A percentile compares a stretch with the other conserved stretches of the same genome.
phyloP scores from a whole-genome alignment of 1,140 invertebrate genomes.

The Batillaria attramentaria region DNA sequence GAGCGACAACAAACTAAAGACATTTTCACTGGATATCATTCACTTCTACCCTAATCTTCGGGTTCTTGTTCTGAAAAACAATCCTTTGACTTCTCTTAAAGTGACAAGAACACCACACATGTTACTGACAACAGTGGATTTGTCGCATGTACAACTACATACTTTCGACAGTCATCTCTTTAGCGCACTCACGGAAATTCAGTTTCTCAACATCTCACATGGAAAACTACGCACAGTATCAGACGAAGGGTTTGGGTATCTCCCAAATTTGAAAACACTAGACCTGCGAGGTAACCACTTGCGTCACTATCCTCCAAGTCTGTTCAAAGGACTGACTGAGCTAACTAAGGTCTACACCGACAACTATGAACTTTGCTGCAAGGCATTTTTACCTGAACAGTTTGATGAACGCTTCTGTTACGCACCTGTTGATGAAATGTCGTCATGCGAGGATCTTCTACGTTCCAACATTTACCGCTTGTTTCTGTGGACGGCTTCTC shows the following conservation, averaged over 20 bases:
- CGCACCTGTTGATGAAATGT: conserved; percentile 43
- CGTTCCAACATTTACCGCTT: conserved; percentile 33
- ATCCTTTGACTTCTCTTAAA: not conserved
- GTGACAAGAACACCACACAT: not conserved
- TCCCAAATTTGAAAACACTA: not conserved
- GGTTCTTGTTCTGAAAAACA: conserved; percentile 27
- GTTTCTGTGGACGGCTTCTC: conserved; percentile 44
- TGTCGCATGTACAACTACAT: not conserved
- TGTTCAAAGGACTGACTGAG: conserved; percentile 21
- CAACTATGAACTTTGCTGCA: conserved; percentile 45
- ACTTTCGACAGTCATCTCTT: conserved; percentile 21
- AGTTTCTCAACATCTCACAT: not conserved
- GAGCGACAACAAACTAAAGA: conserved; percentile 32
- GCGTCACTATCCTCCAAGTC: conserved; percentile 19
- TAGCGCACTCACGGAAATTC: not conserved
- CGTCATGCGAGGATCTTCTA: conserved; percentile 50
- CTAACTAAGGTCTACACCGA: conserved; percentile 37
- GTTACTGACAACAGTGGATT: conserved; percentile 1
- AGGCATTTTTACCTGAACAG: conserved; percentile 20
- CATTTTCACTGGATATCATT: too few relatives aligned
- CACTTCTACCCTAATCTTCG: not conserved
- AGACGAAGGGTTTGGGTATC: conserved; percentile 11
- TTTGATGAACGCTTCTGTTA: conserved; percentile 25
- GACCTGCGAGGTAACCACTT: conserved; percentile 31
- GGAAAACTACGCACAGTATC: conserved; percentile 6